Conservation (phyloP, 2,888 invertebrate genomes). For the Empis livida region DNA sequence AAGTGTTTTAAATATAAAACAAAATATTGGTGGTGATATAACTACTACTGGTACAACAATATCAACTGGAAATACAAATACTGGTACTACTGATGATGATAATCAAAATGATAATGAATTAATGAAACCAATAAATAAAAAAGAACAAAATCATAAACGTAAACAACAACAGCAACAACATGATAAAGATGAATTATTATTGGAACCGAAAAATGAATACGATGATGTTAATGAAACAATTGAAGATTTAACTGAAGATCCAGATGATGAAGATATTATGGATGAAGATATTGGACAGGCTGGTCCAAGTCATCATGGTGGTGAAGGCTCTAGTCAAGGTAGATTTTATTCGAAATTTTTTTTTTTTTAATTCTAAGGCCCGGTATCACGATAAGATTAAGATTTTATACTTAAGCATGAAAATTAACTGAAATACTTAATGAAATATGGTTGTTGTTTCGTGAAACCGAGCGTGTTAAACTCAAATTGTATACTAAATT, state of each 20-base stretch:
- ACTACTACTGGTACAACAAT: slow-evolving; percentile 15
- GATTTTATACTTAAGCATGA: too few species aligned
- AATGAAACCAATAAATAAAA: slow-evolving; percentile 17
- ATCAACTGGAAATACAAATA: slow-evolving; percentile 21
- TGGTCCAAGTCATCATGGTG: slow-evolving; percentile 51
- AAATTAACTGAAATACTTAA: too few species aligned
- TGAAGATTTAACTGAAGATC: slow-evolving; percentile 69
- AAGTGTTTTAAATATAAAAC: slow-evolving; percentile 29
- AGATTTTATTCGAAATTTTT: slow-evolving; percentile 10
- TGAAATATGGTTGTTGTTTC: too few species aligned
- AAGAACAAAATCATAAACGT: slow-evolving; percentile 32
- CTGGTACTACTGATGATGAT: slow-evolving; percentile 23
- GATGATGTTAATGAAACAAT: slow-evolving; percentile 59
- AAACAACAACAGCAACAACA: slow-evolving; percentile 18
- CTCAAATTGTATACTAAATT: neutral
- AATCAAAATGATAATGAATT: slow-evolving; percentile 18
- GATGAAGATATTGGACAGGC: slow-evolving; percentile 44
- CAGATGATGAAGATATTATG: slow-evolving; percentile 62
- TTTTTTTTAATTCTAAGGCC: too few species aligned
- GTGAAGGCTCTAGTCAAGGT: slow-evolving; percentile 62
- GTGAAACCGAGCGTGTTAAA: neutral
- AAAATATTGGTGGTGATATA: slow-evolving; percentile 11
- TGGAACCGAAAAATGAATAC: slow-evolving; percentile 65
- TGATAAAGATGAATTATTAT: slow-evolving; percentile 26
- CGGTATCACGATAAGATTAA: too few species aligned